These are phyloP conservation scores for Lingula anatina DNA, from an alignment of 2,888 invertebrate genomes.

Conservation along the genomic window DNA sequence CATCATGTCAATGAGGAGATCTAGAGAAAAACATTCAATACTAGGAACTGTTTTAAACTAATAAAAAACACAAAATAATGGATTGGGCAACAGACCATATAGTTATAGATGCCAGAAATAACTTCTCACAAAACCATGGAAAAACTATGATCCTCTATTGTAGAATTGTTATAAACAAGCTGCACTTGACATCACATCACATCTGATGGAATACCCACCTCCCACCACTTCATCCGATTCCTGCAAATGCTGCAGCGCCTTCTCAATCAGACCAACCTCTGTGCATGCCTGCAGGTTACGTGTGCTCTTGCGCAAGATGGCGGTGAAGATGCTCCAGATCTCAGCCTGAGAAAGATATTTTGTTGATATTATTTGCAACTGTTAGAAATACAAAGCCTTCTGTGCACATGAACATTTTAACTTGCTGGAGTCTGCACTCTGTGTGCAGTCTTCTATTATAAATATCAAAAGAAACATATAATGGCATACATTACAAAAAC, in stretches of 20 bases:
- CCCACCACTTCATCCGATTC: conserved; percentile 93
- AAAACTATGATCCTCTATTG: too few relatives aligned
- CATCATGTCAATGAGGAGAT: conserved; percentile 95
- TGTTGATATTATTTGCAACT: too few relatives aligned
- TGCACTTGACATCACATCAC: too few relatives aligned
- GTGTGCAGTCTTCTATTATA: too few relatives aligned
- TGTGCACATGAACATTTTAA: neutral
- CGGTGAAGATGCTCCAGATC: conserved; percentile 99
- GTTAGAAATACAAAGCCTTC: neutral
- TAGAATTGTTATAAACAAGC: too few relatives aligned
- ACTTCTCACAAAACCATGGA: too few relatives aligned
- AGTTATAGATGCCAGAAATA: too few relatives aligned
- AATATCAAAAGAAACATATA: neutral
- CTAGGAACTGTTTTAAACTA: too few relatives aligned
- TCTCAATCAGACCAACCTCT: conserved; percentile 93
- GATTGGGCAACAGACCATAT: too few relatives aligned
- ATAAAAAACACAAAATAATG: too few relatives aligned
- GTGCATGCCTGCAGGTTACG: conserved; percentile 97
- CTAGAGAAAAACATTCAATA: conserved; percentile 61
- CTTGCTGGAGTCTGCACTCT: neutral
- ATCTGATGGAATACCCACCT: too few relatives aligned
- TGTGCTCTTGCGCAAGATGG: conserved; percentile 94
- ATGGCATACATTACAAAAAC: neutral
- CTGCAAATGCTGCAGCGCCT: conserved; percentile 83
- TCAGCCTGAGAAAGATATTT: conserved; percentile 72